Conservation (phyloP, 2,888 invertebrate genomes). For the Exephanes ischioxanthus region DNA sequence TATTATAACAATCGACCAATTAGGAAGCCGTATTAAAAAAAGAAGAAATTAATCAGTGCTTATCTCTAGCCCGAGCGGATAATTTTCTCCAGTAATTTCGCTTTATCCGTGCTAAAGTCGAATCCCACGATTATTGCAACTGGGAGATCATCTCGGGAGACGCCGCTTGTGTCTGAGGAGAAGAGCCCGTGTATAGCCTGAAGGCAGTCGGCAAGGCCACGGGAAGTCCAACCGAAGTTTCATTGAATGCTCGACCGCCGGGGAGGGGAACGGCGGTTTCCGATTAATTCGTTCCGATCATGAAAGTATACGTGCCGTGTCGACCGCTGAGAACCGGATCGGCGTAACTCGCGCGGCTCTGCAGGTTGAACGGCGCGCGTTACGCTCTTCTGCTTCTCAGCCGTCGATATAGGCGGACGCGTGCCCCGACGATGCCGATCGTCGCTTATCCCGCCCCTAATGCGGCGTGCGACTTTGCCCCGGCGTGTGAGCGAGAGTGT, state of each 20-base stretch:
- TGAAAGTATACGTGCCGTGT: constrained; percentile 1
- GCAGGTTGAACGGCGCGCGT: no score
- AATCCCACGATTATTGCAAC: no score
- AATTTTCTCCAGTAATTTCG: no score
- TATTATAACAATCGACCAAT: no score
- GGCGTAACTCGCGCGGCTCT: no score
- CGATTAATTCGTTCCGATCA: constrained; percentile 40
- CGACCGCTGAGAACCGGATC: no score
- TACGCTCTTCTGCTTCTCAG: no score
- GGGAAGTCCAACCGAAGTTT: constrained; percentile 22
- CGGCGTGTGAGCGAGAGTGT: constrained; percentile 6
- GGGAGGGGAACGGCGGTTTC: constrained; percentile 24
- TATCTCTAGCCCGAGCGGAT: no score
- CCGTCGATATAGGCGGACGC: not conserved
- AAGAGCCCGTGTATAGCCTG: not conserved
- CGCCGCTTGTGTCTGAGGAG: not conserved
- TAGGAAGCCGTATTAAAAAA: no score
- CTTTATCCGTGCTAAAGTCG: no score
- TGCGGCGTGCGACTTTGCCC: constrained; percentile 37
- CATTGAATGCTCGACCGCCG: constrained; percentile 2
- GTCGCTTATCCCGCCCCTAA: not conserved
- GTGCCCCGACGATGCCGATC: not conserved
- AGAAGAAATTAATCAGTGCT: no score
- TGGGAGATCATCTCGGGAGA: no score
- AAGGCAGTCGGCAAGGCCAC: constrained; percentile 7